A percentile compares a stretch with the other conserved stretches of the same genome.
phyloP scores from a whole-genome alignment of 2,797 vertebrate genomes.

The Chaunax sp. region DNA sequence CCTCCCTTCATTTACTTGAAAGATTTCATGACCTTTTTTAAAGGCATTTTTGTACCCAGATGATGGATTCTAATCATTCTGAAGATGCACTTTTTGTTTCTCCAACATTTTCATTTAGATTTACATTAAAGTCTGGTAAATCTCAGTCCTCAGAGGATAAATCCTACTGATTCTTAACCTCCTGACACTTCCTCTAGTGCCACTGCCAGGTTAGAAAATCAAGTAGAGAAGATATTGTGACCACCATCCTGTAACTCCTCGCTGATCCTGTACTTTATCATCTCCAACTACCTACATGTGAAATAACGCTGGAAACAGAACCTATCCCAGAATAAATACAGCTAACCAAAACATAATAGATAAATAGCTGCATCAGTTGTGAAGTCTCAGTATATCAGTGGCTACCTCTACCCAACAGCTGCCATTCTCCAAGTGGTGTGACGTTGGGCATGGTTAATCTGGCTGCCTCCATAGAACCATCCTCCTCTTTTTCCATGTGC shows the following conservation, averaged over 20 bases:
- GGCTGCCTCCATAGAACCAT: conserved; percentile 49
- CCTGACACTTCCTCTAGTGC: neutral
- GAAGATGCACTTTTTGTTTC: too few species aligned
- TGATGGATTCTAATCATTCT: neutral
- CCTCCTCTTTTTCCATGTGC: conserved; percentile 42
- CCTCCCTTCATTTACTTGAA: too few species aligned
- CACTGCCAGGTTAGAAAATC: neutral
- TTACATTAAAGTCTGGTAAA: too few species aligned
- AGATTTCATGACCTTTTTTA: too few species aligned
- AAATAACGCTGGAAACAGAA: neutral
- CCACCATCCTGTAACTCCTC: too few species aligned
- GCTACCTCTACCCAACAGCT: conserved; percentile 53
- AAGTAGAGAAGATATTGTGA: too few species aligned
- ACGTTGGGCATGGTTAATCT: conserved; percentile 32
- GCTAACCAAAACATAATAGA: too few species aligned
- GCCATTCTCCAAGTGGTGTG: conserved; percentile 24
- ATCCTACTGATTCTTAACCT: too few species aligned
- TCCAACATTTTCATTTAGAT: too few species aligned
- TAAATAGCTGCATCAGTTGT: too few species aligned
- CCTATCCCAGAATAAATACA: neutral
- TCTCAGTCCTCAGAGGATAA: too few species aligned
- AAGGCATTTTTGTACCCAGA: neutral
- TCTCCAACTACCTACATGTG: neutral
- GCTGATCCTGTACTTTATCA: neutral
- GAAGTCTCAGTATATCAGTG: conserved; percentile 29